Base-by-base conservation (phyloP, 2,888 invertebrate species). In the Lypha dubia region DNA sequence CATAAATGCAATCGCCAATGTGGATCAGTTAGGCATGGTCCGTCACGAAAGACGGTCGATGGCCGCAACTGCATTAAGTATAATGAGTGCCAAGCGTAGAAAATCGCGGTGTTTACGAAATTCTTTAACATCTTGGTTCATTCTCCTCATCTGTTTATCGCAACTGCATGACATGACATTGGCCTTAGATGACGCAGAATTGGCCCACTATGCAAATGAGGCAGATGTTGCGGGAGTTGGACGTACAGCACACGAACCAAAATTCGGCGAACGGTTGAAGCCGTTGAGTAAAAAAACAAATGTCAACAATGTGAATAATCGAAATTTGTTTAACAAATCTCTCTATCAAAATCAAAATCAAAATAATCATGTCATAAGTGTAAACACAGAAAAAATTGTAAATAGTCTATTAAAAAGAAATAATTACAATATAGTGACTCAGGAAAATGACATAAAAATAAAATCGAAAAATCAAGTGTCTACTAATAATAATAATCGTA, bases 181-280 rank as follows among this genome's bases (percentile, higher is more conserved):
- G 79, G 82, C 82, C 53, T 62, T 84, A 35, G 75, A 86, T 32
- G 81, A 74, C 32, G 84, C 70, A 49, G 77, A 83, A 53, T 53
- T 85, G 46, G 71, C 74, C 20, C 49, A 79, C 67, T 86, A 86
- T 62, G 83, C 79, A 24, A 75, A 79, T 53, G 82, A 85, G 46
- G 79, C 83, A 44, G 83, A 86, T 51, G 74, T 85, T 51, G 41
- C 84, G 60, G 82, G 83, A 24, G 85, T 87, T 56, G 87, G 87
- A 17, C 83, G 86, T n/a, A 86, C 83, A n/a, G 82, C 86, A 24
- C 86, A 88, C 71, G 89, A 87, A 67, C 90, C 89, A 32, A 90
- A 89, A 87, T 91, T 91, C 86, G 91, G 91, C 41, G 91, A 91
- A 87, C 90, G 91, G 77, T 87, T 91, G 74, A 77, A 87, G 75